Evolutionary conservation across 2,888 invertebrate genomes (phyloP), one percentile per base, ranked within the genome.

Genomic region (Archips xylosteana): DNA sequence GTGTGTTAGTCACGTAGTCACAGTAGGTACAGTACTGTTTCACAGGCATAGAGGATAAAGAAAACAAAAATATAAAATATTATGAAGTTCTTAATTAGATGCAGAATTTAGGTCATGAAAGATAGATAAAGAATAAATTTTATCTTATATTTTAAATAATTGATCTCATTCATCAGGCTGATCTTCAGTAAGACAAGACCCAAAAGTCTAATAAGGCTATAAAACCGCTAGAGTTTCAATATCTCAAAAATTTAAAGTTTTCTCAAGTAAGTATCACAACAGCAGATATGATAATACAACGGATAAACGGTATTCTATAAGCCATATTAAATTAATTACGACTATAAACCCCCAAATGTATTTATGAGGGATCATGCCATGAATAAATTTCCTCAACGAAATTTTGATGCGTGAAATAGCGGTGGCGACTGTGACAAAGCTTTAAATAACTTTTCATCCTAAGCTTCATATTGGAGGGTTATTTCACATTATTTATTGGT

Each of bases 301-400:
- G 86, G 87, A 87, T 89, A 89, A 89, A 86, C 82, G 80, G 83
- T 85, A 87, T 91, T 90, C 89, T 89, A 90, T 91, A 90, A 90
- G 86, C 90, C 88, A 88, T 92, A 92, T 93, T 91, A 92, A 92
- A 92, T 94, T 94, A 92, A 93, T 93, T 93, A 94, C 89, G 87
- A 93, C 92, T 92, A 90, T 92, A 92, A 92, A 94, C 87, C 89
- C 92, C 91, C 91, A 89, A 92, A 92, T 92, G 91, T 92, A 93
- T 93, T 92, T 92, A 93, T 91, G 90, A 90, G 92, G 92, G 93
- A 92, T 92, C 92, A 90, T 84, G 91, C 87, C 89, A 94, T 94
- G 94, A 94, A 94, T 94, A 94, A 92, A 93, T 94, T 93, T 91
- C 79, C 88, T 87, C 86, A 90, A 87, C 87, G 86, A 90, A 93